Conservation (phyloP, 1,140 invertebrate genomes). For the Trinorchestia longiramus region DNA sequence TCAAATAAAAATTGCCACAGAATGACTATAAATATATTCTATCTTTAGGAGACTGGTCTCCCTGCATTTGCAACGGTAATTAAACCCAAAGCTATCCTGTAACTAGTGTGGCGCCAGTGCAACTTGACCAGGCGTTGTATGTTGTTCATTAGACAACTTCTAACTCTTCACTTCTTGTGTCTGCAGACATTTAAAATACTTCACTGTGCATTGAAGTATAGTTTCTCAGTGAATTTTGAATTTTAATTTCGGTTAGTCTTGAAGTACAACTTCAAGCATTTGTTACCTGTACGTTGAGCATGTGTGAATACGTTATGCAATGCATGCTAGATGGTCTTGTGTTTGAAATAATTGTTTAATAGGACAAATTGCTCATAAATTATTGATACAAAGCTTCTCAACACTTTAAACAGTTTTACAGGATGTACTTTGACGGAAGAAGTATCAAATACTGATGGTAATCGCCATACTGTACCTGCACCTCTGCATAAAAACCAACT, state of each 20-base stretch:
- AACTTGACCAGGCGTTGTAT: background rate
- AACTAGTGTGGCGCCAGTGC: background rate
- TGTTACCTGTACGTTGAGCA: background rate
- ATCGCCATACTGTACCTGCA: background rate
- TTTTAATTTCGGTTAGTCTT: background rate
- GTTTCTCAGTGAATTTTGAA: background rate
- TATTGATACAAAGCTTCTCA: too few species aligned
- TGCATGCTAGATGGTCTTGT: too few species aligned
- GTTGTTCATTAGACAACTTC: background rate
- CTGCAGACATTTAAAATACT: background rate
- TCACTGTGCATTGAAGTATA: background rate
- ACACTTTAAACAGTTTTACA: too few species aligned
- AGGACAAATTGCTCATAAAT: too few species aligned
- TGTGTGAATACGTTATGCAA: background rate
- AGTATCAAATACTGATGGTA: background rate
- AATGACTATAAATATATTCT: too few species aligned
- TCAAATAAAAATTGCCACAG: too few species aligned
- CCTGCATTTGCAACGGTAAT: background rate
- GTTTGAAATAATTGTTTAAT: too few species aligned
- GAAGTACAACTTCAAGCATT: background rate
- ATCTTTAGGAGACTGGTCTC: too few species aligned
- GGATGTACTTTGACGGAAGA: background rate
- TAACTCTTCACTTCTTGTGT: background rate
- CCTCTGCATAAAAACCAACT: background rate
- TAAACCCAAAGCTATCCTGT: background rate